A percentile compares a stretch with the other conserved stretches of the same genome.
phyloP scores from a whole-genome alignment of 2,113 vertebrate genomes.

The Sinocyclocheilus anshuiensis region DNA sequence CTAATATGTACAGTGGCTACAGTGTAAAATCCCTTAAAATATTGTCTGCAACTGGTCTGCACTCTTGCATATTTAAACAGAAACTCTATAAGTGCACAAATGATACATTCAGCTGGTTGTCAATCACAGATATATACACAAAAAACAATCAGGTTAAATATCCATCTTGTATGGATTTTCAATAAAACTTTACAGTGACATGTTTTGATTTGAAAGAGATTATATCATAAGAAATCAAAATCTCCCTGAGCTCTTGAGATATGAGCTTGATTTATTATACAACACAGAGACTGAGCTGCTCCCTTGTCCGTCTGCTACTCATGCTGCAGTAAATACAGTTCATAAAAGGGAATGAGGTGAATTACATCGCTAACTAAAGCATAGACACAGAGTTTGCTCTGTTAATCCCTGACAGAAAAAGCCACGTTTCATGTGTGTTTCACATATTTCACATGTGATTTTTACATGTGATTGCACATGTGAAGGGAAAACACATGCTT shows the following conservation, averaged over 20 bases:
- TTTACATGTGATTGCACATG: no score
- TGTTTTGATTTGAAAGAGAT: not conserved
- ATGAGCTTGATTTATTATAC: no score
- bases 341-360: not conserved
- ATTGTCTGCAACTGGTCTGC: not conserved
- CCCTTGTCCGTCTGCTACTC: not conserved
- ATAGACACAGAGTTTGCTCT: no score
- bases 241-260: not conserved
- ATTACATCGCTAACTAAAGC: not conserved
- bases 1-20: not conserved
- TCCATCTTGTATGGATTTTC: not conserved
- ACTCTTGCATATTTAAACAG: not conserved
- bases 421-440: no score
- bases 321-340: not conserved
- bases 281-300: not conserved
- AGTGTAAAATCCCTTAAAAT: not conserved
- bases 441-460: no score
- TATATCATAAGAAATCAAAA: not conserved
- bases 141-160: not conserved
- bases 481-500: no score
- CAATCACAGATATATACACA: not conserved
- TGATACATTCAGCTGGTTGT: not conserved
- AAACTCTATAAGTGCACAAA: not conserved
- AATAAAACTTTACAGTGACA: not conserved
- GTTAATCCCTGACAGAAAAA: no score